Conservation (phyloP, 2,888 invertebrate genomes). For the Gryllus longicercus region DNA sequence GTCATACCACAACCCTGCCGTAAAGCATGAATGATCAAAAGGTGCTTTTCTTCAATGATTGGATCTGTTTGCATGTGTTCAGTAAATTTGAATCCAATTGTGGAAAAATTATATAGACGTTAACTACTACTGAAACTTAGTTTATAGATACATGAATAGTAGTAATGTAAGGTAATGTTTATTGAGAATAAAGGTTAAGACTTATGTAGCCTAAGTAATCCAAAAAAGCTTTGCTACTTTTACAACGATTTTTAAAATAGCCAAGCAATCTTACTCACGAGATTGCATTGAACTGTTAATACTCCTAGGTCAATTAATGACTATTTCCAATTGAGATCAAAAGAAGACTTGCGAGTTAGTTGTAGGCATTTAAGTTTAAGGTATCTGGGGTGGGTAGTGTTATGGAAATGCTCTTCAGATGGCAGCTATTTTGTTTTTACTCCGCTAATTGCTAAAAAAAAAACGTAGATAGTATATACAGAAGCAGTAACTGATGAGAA, state of each 20-base stretch:
- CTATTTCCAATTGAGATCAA: background rate
- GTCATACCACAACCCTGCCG: background rate
- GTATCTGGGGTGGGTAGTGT: background rate
- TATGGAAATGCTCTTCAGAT: background rate
- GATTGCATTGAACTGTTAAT: background rate
- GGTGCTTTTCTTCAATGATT: background rate
- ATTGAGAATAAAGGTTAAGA: too few relatives aligned
- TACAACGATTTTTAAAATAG: conserved; percentile 4
- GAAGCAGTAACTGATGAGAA: too few relatives aligned
- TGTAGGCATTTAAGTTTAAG: background rate
- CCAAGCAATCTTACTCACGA: background rate
- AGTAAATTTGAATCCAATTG: background rate
- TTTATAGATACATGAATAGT: background rate
- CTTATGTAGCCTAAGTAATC: too few relatives aligned
- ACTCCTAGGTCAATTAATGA: background rate
- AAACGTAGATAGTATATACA: too few relatives aligned
- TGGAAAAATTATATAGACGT: background rate
- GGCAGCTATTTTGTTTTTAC: background rate
- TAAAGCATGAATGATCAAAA: background rate
- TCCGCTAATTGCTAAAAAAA: too few relatives aligned
- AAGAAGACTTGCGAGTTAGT: background rate
- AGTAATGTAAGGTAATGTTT: background rate
- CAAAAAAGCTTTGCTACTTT: background rate
- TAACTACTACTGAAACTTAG: background rate
- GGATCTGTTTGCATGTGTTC: background rate